Base-by-base conservation (phyloP, 2,797 vertebrate genomes). In the Sebastes wilsoni region DNA sequence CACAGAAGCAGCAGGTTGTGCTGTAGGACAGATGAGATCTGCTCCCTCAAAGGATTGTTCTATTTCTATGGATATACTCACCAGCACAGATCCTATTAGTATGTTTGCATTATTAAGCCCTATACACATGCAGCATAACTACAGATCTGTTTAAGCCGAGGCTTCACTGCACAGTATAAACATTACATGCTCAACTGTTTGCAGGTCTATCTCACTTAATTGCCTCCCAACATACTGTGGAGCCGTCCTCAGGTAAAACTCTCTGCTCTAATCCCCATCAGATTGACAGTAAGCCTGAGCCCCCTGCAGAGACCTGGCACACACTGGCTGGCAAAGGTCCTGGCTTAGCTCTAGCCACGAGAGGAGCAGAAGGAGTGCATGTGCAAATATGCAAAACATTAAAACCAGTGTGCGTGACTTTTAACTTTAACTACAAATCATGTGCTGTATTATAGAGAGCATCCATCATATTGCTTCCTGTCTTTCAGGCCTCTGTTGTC, bases 1-100 rank as follows among this genome's bases (percentile, higher is more conserved):
- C 36, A 58, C 11, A 66, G 64, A 69, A 87, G 82, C 66, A 66
- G 59, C 83, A 81, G 69, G 69, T 52, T 76, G 77, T 46, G 52
- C 49, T 36, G 67, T n/a, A 38, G 75, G 61, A 68, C 30, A 56
- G 65, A 27, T 27, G 59, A 60, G n/a, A 42, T 34, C 78, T 46
- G 61, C 13, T 38, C 36, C 76, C 64, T 86, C n/a, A 0, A 67
- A 84, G 68, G 86, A 81, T 80, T 83, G 79, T 80, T 88, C 92
- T 93, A 86, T 90, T 92, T 93, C 83, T 88, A 87, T 83, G 84
- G 70, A 82, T 90, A 77, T 65, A 58, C 82, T 88, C 83, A 85
- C 68, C 69, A 52, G 75, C 72, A 30, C 74, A 82, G 87, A 93
- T 94, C 92, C 89, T 91, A 83, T 93, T 94, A 91, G 69, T 72